These are phyloP conservation scores for Spea multiplicata DNA, from an alignment of 2,113 vertebrate genomes.

Conservation along the genomic window DNA sequence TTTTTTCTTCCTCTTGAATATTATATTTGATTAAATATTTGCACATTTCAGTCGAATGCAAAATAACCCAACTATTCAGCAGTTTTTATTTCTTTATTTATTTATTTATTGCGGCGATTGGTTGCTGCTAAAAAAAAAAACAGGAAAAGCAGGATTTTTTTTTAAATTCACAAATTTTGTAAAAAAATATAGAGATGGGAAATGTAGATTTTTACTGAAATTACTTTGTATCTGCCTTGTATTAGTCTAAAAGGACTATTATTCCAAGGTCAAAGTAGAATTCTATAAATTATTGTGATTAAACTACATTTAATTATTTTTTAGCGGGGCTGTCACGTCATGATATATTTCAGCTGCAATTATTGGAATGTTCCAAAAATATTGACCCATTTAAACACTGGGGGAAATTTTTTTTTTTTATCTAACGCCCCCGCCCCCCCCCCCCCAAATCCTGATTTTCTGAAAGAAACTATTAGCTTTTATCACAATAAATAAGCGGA, in stretches of 20 bases:
- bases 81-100: not conserved
- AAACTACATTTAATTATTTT: no score
- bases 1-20: conserved; percentile 31
- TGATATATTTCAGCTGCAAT: conserved; percentile 55
- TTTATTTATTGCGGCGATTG: not conserved
- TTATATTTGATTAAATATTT: conserved; percentile 36
- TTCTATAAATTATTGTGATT: no score
- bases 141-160: no score
- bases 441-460: conserved; percentile 79
- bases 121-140: no score
- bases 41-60: conserved; percentile 3
- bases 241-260: no score
- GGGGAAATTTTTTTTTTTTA: conserved; percentile 59
- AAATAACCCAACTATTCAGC: conserved; percentile 4
- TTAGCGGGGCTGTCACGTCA: no score
- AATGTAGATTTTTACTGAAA: no score
- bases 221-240: no score
- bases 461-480: conserved; percentile 95
- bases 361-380: conserved; percentile 85
- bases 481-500: conserved; percentile 93
- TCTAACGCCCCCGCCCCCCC: no score
- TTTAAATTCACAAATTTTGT: no score
- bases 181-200: no score
- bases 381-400: conserved; percentile 85
- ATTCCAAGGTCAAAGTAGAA: no score